Base-by-base conservation (phyloP, 1,140 invertebrate genomes). In the Varroa destructor region DNA sequence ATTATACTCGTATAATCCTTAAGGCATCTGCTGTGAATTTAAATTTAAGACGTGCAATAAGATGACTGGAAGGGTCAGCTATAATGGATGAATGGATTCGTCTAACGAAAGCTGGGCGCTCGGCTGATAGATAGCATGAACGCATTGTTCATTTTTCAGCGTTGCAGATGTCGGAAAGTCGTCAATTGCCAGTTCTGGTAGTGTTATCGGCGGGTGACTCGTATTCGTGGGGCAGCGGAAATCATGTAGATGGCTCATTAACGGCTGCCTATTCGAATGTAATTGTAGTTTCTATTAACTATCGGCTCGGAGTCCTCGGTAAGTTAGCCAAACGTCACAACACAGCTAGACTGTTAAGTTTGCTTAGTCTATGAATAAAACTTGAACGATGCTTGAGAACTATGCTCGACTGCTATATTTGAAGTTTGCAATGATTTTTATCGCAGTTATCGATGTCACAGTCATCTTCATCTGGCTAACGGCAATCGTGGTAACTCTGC, bases 201-300 rank as follows among this genome's bases (percentile, higher is more conserved):
- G 46, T 67, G 12, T 12, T 67, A 12, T 67, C 61, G 8, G 46
- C 12, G 10, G 91, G 91, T 0, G 91, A 94, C 77, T 92, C 89
- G 1, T 82, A 88, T 80, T 88, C 91, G 76, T 93, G 90, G 87
- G 91, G 90, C 77, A 90, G 90, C 10, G 91, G 91, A 72, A 94
- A 94, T 79, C 86, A 89, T 0, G 93, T 92, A 77, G 91, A 96
- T 78, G 92, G 91, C 1, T 87, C 87, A 56, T 86, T 94, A 12
- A 78, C 95, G 71, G 86, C 91, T 64, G 87, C 89, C 61, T 93
- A 90, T 76, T 90, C 90, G 54, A 86, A 91, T 76, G 85, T 96
- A 42, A 88, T 97, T 77, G 90, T 97, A 43, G 87, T 97, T 55
- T 95, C 89, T 14, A 80, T 97, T 43, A 97, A 97, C 81, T 97